Conservation (phyloP, 2,113 vertebrate species). For the Scalopus aquaticus region DNA sequence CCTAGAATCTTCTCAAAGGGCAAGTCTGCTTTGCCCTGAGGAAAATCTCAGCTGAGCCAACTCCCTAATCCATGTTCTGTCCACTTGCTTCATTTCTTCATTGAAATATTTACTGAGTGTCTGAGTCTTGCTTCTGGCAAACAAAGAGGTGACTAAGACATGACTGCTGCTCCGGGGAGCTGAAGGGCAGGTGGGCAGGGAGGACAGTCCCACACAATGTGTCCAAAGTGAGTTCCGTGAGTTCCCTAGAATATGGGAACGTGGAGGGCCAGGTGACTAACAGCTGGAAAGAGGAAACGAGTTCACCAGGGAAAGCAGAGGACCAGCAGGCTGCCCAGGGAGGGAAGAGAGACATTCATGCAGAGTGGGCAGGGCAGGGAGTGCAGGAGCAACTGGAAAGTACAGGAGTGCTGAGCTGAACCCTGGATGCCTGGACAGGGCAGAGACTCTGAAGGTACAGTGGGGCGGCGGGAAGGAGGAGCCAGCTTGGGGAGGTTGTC, state of each 20-base stretch:
- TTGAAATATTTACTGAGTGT: not conserved
- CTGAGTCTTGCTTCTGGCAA: not conserved
- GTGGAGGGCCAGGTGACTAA: not conserved
- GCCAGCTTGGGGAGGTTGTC: not conserved
- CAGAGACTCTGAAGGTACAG: not conserved
- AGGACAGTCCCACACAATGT: not conserved
- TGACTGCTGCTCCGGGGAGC: not conserved
- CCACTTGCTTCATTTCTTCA: not conserved
- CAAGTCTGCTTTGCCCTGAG: not conserved
- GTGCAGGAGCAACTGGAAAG: not conserved
- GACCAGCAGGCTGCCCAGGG: not conserved
- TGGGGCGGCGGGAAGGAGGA: not conserved
- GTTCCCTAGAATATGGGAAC: not conserved
- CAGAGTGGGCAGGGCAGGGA: not conserved
- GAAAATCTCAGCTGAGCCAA: not conserved
- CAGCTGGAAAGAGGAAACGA: not conserved
- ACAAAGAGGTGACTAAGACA: not conserved
- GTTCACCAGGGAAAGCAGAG: not conserved
- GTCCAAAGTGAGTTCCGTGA: not conserved
- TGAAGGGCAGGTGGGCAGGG: not conserved
- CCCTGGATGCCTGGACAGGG: not conserved
- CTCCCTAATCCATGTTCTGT: not conserved
- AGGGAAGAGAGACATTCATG: not conserved
- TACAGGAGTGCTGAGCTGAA: no score
- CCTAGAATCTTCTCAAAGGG: not conserved